Evolutionary conservation across 2,888 invertebrate genomes (phyloP).

Genomic region (Cheilosia vulpina): DNA sequence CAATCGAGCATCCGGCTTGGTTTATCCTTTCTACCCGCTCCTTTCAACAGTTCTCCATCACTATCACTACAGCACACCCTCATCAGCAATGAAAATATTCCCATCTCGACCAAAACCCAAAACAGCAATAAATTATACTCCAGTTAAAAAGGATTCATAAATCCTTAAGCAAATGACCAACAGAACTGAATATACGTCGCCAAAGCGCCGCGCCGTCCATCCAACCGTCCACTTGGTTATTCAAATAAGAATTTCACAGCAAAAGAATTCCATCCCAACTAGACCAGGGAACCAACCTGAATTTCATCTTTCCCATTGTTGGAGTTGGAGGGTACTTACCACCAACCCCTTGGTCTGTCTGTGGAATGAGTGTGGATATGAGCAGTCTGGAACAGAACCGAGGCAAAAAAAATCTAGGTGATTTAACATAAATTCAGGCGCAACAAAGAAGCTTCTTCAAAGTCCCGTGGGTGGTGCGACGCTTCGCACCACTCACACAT

Average conservation of each 20-base stretch:
- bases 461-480: neutral
- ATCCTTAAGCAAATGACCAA: conserved; percentile 82
- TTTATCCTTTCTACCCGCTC: neutral
- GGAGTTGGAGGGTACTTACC: neutral
- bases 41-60: neutral
- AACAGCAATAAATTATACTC: conserved; percentile 81
- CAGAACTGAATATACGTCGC: conserved; percentile 54
- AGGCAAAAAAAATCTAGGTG: conserved; percentile 42
- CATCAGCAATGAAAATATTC: conserved; percentile 59
- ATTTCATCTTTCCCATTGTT: conserved; percentile 23
- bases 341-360: conserved; percentile 8
- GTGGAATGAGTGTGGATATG: neutral
- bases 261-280: conserved; percentile 54
- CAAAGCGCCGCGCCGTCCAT: conserved; percentile 16
- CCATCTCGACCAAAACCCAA: conserved; percentile 55
- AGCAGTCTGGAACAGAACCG: conserved; percentile 49
- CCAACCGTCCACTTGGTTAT: conserved; percentile 77
- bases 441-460: conserved; percentile 15
- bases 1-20: conserved; percentile 37
- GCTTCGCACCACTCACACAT: neutral
- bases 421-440: conserved; percentile 69
- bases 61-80: conserved; percentile 18
- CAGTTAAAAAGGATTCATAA: conserved; percentile 82
- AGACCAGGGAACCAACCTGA: conserved; percentile 22
- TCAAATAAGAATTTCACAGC: conserved; percentile 76